Evolutionary conservation across 2,888 invertebrate genomes (phyloP).

Genomic region (Empis stercorea): DNA sequence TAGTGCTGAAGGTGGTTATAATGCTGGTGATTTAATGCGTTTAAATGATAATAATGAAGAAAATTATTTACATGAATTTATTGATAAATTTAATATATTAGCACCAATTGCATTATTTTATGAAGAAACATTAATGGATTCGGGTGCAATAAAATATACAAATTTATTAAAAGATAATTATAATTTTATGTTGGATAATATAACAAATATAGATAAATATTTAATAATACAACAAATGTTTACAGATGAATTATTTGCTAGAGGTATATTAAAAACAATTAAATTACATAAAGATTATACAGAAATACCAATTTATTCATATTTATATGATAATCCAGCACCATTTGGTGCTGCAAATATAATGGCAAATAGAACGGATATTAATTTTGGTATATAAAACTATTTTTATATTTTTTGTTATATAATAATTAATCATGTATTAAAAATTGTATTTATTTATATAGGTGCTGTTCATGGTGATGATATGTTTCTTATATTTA

Average conservation of each 20-base stretch:
- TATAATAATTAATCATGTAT: neutral
- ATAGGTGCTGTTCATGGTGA: neutral
- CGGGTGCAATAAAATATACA: slow-evolving; percentile 21
- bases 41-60: slow-evolving; percentile 46
- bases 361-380: slow-evolving; percentile 37
- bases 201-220: slow-evolving; percentile 29
- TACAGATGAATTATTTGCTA: slow-evolving; percentile 48
- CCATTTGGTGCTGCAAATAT: slow-evolving; percentile 41
- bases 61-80: slow-evolving; percentile 13
- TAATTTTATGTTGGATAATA: neutral
- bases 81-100: slow-evolving; percentile 22
- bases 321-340: slow-evolving; percentile 47
- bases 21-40: slow-evolving; percentile 38
- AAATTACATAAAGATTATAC: slow-evolving; percentile 39
- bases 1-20: slow-evolving; percentile 60
- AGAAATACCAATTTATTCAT: slow-evolving; percentile 49
- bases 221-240: slow-evolving; percentile 37
- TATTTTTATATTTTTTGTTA: neutral
- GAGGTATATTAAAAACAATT: slow-evolving; percentile 44
- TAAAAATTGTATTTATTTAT: neutral
- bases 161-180: slow-evolving; percentile 15
- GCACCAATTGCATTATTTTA: slow-evolving; percentile 49
- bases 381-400: slow-evolving; percentile 39
- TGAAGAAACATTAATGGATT: slow-evolving; percentile 42
- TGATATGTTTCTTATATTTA: neutral